These are phyloP conservation scores for Desmophyllum pertusum DNA, from an alignment of 92 coral and sea anemone species.

Conservation along the genomic window DNA sequence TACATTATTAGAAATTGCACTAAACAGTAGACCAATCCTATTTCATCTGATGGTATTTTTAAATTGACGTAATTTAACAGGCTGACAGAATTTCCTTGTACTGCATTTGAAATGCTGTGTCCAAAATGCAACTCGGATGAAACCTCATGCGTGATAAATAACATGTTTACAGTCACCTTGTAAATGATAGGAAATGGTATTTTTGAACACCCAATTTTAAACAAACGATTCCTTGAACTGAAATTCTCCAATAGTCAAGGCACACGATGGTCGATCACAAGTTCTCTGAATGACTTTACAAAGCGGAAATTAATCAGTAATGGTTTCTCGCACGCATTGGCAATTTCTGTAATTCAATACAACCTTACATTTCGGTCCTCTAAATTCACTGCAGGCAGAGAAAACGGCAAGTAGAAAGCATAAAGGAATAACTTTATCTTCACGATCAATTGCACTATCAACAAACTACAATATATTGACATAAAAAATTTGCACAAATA, in stretches of 20 bases:
- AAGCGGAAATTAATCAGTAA: constrained; percentile 17
- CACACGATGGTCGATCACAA: constrained; percentile 6
- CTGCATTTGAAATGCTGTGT: neutral
- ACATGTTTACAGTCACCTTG: neutral
- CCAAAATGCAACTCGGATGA: neutral
- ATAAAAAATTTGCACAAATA: neutral
- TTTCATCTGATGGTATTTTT: too few relatives aligned
- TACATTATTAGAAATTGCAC: too few relatives aligned
- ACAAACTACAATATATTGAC: neutral
- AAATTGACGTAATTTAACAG: neutral
- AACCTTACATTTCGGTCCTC: neutral
- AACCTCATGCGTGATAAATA: neutral
- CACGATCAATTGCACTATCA: neutral
- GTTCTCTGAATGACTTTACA: neutral
- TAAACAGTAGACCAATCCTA: too few relatives aligned
- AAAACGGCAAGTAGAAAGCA: too few relatives aligned
- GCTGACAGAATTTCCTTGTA: neutral
- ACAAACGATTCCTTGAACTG: neutral
- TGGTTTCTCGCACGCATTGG: neutral
- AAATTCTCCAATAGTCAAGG: neutral
- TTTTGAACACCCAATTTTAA: neutral
- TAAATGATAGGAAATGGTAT: neutral
- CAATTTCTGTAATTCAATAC: neutral
- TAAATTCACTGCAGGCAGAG: neutral
- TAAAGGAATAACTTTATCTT: neutral